These are phyloP conservation scores for Empis livida DNA, from an alignment of 2,888 invertebrate genomes.

Conservation along the genomic window DNA sequence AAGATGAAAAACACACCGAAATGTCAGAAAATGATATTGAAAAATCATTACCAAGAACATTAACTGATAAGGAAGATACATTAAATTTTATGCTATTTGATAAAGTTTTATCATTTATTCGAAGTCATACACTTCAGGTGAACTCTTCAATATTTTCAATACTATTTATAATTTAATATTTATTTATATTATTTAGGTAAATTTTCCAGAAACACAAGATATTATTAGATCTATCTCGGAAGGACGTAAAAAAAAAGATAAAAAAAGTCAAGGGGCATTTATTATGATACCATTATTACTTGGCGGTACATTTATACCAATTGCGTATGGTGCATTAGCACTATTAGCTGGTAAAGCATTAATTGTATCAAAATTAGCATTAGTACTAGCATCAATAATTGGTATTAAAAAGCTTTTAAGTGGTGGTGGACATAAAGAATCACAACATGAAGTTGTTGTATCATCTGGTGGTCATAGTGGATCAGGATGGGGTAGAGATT, in stretches of 20 bases:
- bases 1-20: constrained; percentile 26
- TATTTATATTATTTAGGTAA: constrained; percentile 50
- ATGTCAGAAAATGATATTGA: constrained; percentile 49
- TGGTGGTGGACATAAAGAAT: constrained; percentile 47
- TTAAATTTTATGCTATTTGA: constrained; percentile 63
- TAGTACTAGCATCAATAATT: constrained; percentile 71
- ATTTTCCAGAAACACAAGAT: constrained; percentile 57
- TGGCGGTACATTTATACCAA: constrained; percentile 66
- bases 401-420: constrained; percentile 72
- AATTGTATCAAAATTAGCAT: constrained; percentile 70
- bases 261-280: constrained; percentile 49
- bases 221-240: constrained; percentile 39
- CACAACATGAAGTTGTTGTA: constrained; percentile 58
- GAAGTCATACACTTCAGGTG: constrained; percentile 68
- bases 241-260: constrained; percentile 53
- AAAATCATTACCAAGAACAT: constrained; percentile 56
- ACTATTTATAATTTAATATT: not conserved
- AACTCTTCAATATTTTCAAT: constrained; percentile 9
- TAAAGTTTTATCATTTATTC: constrained; percentile 59
- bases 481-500: constrained; percentile 61
- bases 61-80: constrained; percentile 57
- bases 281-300: constrained; percentile 67
- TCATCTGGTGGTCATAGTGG: constrained; percentile 53
- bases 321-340: constrained; percentile 71
- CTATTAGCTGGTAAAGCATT: constrained; percentile 73